Percentiles rank a stretch among this genome's conserved stretches.
Evolutionary conservation across 2,797 vertebrate genomes (phyloP).

Genomic region (Gorsachius magnificus): DNA sequence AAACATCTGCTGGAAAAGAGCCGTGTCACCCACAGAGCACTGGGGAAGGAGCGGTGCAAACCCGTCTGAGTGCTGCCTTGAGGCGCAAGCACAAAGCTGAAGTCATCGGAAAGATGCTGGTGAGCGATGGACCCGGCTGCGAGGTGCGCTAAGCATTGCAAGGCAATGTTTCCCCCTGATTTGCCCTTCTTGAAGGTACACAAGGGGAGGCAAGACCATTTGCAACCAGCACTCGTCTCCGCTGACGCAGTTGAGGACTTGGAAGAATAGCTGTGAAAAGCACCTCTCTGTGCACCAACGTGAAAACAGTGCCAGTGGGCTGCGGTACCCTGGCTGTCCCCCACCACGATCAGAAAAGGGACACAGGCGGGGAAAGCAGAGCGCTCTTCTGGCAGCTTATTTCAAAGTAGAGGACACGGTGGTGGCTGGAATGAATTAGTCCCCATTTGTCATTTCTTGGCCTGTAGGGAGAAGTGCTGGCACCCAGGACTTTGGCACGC

Average conservation of each 20-base stretch:
- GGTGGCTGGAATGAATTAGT: not conserved
- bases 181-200: not conserved
- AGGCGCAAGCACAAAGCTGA: not conserved
- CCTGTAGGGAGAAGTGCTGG: not conserved
- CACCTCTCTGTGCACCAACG: fast-evolving
- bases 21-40: fast-evolving
- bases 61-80: fast-evolving
- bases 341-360: fast-evolving
- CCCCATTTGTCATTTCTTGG: not conserved
- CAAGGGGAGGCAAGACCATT: not conserved
- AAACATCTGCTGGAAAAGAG: not conserved
- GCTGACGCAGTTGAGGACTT: not conserved
- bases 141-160: not conserved
- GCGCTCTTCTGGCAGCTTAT: not conserved
- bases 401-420: not conserved
- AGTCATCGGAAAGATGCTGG: not conserved
- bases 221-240: not conserved
- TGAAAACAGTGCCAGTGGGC: fast-evolving
- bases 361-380: fast-evolving
- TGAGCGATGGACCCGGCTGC: not conserved
- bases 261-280: not conserved
- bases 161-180: not conserved
- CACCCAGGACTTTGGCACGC: not conserved
- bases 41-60: not conserved
- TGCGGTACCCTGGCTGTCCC: fast-evolving